A percentile compares a stretch with the other conserved stretches of the same genome.
These are phyloP conservation scores for Sphaerodactylus townsendi DNA, from an alignment of 2,113 vertebrate genomes.

Conservation along the genomic window DNA sequence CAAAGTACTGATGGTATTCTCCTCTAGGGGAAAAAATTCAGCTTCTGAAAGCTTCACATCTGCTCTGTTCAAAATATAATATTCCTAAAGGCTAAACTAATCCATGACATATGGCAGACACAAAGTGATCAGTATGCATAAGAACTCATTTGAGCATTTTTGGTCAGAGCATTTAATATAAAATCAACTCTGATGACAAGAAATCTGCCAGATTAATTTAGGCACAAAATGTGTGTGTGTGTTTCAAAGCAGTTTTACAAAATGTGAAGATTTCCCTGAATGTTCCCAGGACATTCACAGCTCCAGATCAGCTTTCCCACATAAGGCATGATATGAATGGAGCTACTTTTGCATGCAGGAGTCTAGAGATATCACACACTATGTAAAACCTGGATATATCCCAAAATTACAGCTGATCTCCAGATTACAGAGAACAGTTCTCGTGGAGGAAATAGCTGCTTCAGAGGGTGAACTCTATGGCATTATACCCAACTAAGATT, in stretches of 20 bases:
- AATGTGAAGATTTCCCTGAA: slow-evolving; percentile 2
- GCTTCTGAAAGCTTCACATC: slow-evolving; percentile 28
- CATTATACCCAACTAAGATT: too few species aligned
- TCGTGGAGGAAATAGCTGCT: too few species aligned
- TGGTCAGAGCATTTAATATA: slow-evolving; percentile 17
- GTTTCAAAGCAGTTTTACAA: background rate
- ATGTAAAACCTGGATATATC: too few species aligned
- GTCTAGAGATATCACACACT: too few species aligned
- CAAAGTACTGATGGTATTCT: slow-evolving; percentile 10
- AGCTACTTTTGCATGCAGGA: background rate
- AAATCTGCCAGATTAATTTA: background rate
- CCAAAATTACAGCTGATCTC: too few species aligned
- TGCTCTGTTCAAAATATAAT: slow-evolving; percentile 6
- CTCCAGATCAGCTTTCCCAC: background rate
- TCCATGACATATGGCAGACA: background rate
- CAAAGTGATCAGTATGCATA: slow-evolving; percentile 21
- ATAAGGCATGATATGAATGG: background rate
- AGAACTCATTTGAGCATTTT: background rate
- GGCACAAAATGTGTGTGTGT: background rate
- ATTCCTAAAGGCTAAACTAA: slow-evolving; percentile 26
- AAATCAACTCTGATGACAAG: background rate
- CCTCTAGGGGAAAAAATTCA: background rate
- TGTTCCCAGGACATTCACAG: background rate
- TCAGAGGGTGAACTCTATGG: too few species aligned
- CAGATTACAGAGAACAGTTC: too few species aligned